Evolutionary conservation across 2,888 invertebrate genomes (phyloP).

Genomic region (Platycheirus rosarum): DNA sequence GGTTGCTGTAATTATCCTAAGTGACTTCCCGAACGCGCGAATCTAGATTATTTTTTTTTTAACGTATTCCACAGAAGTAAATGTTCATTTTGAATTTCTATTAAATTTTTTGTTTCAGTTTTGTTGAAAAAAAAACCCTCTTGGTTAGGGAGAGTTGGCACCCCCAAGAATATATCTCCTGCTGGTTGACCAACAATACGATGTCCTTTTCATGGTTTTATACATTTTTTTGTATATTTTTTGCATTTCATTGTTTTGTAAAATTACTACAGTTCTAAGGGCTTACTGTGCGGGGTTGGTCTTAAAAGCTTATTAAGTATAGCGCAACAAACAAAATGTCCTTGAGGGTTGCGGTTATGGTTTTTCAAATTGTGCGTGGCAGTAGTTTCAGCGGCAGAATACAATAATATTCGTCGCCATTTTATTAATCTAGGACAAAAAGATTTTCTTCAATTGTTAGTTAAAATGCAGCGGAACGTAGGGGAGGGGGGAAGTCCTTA

Average conservation of each 20-base stretch:
- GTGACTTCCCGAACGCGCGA: constrained; percentile 49
- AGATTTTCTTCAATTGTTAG: constrained; percentile 32
- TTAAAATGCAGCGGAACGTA: background rate
- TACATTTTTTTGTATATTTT: background rate
- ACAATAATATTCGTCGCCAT: constrained; percentile 36
- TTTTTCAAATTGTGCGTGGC: constrained; percentile 38
- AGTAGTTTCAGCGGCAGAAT: constrained; percentile 15
- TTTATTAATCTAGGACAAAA: constrained; percentile 56
- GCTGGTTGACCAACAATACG: constrained; percentile 62
- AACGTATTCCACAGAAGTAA: constrained; percentile 38
- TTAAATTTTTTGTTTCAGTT: background rate
- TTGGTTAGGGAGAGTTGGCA: too few relatives aligned
- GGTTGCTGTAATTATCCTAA: constrained; percentile 67
- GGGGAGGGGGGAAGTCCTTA: constrained; percentile 2
- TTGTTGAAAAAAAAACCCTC: too few relatives aligned
- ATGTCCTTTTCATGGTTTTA: constrained; percentile 33
- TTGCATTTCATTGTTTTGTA: constrained; percentile 26
- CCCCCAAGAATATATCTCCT: constrained; percentile 36
- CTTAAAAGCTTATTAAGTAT: constrained; percentile 22
- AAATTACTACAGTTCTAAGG: constrained; percentile 29
- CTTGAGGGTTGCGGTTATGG: constrained; percentile 36
- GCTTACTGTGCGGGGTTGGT: background rate
- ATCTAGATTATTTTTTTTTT: constrained; percentile 5
- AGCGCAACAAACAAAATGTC: constrained; percentile 34
- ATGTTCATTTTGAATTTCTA: constrained; percentile 14